Base-by-base conservation (phyloP, 2,113 vertebrate species). In the Narcine bancroftii region DNA sequence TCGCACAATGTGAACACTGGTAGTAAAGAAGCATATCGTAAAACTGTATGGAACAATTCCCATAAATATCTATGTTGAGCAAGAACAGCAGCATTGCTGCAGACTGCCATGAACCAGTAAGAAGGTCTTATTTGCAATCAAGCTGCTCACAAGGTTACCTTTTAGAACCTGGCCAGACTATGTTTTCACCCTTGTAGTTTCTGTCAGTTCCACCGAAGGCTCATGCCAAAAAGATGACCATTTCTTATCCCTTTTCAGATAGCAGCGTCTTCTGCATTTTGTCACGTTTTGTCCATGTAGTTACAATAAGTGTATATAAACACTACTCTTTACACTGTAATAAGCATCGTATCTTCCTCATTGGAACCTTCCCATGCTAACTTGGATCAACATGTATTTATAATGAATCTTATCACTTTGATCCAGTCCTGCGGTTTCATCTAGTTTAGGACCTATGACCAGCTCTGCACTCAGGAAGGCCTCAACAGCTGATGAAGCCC, bases 41-140 rank as follows among this genome's bases (percentile, higher is more conserved):
- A 91, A 91, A 69, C 24, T 26, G 87, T 69, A 69, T 42, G 63
- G 65, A 91, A 91, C 63, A 65, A 65, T 66, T 45, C 87, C 56
- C 60, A 6, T 69, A 91, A 69, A 65, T 69, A 69, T 87, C 87
- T 19, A 69, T 63, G 24, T 69, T 42, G 87, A 45, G 63, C 36
- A 66, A 45, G 60, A 66, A 69, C 17, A 42, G 45, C 63, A 45
- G 36, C 21, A 15, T 29, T 65, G n/a, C n/a, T 89, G 85, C 85
- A 89, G 85, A 89, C 36, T 85, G 53, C 56, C 33, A 36, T 36
- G 81, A 87, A 63, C 56, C 6, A 36, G n/a, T 87, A 36, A 87
- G 53, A 60, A 60, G 56, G 81, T 85, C 50, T 85, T 29, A n/a
- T n/a, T n/a, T 36, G 53, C 36, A 87, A n/a, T 42, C 39, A 19